Evolutionary conservation across 2,797 vertebrate species (phyloP), one percentile per base, ranked within the genome.

Genomic region (Protonibea diacanthus): DNA sequence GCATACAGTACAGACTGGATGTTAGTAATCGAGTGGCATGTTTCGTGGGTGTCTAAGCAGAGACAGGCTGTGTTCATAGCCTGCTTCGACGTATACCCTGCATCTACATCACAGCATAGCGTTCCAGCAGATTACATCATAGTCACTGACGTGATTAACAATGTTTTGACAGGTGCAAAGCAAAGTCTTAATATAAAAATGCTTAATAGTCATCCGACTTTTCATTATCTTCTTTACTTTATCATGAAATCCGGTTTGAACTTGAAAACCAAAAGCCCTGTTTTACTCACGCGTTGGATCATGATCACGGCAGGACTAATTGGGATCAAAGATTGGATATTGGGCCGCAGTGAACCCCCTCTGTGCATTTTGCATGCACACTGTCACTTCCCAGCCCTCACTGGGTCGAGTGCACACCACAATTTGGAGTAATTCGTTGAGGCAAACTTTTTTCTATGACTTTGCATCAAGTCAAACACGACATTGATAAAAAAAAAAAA

Each of bases 1-100:
- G 25, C 79, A 76, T 67, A 71, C 75, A 85, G 71, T 70, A 53
- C 82, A 85, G 74, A 38, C 84, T 80, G 83, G 62, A 80, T 60
- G 77, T 71, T 76, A 72, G 78, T 62, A 81, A 68, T 71, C 38
- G 81, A 77, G 76, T 63, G 80, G 72, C 64, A 69, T 82, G 81
- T 86, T 91, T 74, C 40, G 71, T 91, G 88, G 84, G 84, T 74
- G 82, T 86, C 62, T 67, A 29, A 83, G 71, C 60, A 48, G 65
- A 83, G 65, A 78, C 73, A 80, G 70, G 40, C 86, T 84, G 80
- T 74, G 57, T 59, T 73, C 76, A 61, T 66, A 53, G 71, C 40
- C 66, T 52, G 56, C 66, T 84, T 68, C 74, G 71, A 86, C 75
- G 45, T 75, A 65, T 58, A 29, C 45, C 47, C 67, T 59, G 13